phyloP scores from a whole-genome alignment of 2,797 vertebrate genomes.

The Onychomys torridus region DNA sequence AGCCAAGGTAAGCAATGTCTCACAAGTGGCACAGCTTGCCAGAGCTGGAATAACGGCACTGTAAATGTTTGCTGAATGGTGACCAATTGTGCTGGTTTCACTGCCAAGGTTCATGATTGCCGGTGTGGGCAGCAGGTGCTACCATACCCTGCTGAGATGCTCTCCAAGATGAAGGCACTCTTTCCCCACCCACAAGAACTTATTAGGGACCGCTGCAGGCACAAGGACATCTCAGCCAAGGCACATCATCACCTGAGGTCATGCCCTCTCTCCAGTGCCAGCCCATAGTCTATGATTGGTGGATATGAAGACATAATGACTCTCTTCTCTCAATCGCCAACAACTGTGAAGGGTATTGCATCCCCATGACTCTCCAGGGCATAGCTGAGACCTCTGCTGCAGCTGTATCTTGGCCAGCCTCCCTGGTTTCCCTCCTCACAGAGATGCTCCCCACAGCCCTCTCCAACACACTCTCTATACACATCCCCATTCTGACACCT shows the following conservation, averaged over 20 bases:
- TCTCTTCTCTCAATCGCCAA: not conserved
- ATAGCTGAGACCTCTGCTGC: not conserved
- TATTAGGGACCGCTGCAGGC: not conserved
- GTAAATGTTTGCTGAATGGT: not conserved
- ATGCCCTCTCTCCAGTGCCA: not conserved
- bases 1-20: constrained; percentile 1
- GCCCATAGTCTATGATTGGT: not conserved
- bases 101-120: not conserved
- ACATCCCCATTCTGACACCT: not conserved
- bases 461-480: not conserved
- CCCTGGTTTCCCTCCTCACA: not conserved
- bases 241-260: not conserved
- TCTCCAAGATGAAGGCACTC: not conserved
- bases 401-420: not conserved
- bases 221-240: not conserved
- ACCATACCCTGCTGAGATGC: not conserved
- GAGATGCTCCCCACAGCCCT: not conserved
- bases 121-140: not conserved
- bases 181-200: not conserved
- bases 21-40: not conserved
- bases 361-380: not conserved
- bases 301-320: not conserved
- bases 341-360: not conserved
- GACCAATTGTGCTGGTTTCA: not conserved
- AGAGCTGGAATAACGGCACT: not conserved